phyloP scores from a whole-genome alignment of 2,888 invertebrate species.

The Zelleria hepariella region DNA sequence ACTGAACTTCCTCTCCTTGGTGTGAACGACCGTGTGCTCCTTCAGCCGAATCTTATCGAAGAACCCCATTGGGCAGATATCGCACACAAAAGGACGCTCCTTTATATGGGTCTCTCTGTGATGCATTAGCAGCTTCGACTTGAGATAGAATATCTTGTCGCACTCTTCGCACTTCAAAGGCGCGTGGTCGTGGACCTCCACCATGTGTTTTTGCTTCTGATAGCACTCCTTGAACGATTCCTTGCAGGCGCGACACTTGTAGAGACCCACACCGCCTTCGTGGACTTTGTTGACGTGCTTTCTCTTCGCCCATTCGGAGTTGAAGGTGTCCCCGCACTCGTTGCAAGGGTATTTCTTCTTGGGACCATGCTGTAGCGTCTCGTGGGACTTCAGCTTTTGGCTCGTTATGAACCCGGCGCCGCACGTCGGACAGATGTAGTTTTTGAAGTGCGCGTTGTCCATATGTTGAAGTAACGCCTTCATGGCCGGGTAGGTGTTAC shows the following conservation, averaged over 20 bases:
- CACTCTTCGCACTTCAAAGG: slow-evolving; percentile 21
- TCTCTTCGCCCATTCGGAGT: not conserved
- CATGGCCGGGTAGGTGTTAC: not conserved
- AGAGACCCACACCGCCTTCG: not conserved
- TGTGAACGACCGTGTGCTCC: slow-evolving; percentile 12
- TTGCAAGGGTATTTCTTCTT: not conserved
- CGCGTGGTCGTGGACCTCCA: slow-evolving; percentile 16
- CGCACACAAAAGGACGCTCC: slow-evolving; percentile 8
- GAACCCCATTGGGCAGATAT: slow-evolving; percentile 6
- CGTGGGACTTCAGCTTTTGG: not conserved
- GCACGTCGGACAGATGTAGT: not conserved
- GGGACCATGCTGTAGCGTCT: not conserved
- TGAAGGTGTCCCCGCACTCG: not conserved
- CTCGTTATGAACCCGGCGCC: not conserved
- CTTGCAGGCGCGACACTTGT: not conserved
- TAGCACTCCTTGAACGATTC: not conserved
- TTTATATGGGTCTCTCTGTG: not conserved
- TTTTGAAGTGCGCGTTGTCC: not conserved
- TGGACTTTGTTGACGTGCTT: not conserved
- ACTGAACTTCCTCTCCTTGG: slow-evolving; percentile 16
- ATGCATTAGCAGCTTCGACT: slow-evolving; percentile 5
- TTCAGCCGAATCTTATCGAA: not conserved
- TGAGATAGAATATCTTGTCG: slow-evolving; percentile 18
- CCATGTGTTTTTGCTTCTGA: slow-evolving; percentile 4
- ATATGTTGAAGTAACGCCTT: not conserved